These are phyloP conservation scores for Hyles vespertilio DNA, from an alignment of 1,140 invertebrate genomes.

Conservation along the genomic window DNA sequence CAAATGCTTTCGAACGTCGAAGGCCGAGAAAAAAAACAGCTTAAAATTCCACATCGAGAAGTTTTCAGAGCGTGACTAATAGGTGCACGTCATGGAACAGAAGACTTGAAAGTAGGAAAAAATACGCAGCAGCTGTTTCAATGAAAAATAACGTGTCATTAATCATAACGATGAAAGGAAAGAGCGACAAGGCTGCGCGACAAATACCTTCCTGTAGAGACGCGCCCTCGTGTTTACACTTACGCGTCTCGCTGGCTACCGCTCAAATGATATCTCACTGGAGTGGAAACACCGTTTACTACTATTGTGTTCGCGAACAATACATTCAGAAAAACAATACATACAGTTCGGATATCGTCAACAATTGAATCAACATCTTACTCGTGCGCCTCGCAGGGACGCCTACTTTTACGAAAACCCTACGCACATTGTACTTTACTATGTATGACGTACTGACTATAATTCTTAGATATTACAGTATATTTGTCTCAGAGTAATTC, in stretches of 20 bases:
- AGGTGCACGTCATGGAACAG: conserved; percentile 56
- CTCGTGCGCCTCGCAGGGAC: neutral
- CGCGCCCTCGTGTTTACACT: conserved; percentile 42
- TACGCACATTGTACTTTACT: too few relatives aligned
- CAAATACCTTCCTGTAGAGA: conserved; percentile 55
- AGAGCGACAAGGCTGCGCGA: conserved; percentile 46
- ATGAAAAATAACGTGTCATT: conserved; percentile 66
- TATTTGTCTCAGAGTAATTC: neutral
- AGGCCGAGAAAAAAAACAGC: conserved; percentile 28
- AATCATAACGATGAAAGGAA: conserved; percentile 62
- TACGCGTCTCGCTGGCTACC: conserved; percentile 26
- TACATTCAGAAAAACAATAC: conserved; percentile 23
- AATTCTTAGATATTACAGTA: neutral
- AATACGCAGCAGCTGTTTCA: conserved; percentile 65
- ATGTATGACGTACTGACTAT: too few relatives aligned
- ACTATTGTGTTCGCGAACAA: conserved; percentile 28
- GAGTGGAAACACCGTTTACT: conserved; percentile 24
- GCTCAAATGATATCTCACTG: conserved; percentile 21
- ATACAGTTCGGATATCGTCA: conserved; percentile 12
- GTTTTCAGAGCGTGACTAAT: conserved; percentile 63
- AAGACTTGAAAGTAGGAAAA: conserved; percentile 60
- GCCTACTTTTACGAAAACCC: too few relatives aligned
- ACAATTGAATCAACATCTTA: conserved; percentile 23
- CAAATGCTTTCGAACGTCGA: conserved; percentile 19
- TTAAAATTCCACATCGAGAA: conserved; percentile 48